A percentile compares a stretch with the other conserved stretches of the same genome.
These are phyloP conservation scores for Phyllotreta cruciferae DNA, from an alignment of 2,888 invertebrate genomes.

Conservation along the genomic window DNA sequence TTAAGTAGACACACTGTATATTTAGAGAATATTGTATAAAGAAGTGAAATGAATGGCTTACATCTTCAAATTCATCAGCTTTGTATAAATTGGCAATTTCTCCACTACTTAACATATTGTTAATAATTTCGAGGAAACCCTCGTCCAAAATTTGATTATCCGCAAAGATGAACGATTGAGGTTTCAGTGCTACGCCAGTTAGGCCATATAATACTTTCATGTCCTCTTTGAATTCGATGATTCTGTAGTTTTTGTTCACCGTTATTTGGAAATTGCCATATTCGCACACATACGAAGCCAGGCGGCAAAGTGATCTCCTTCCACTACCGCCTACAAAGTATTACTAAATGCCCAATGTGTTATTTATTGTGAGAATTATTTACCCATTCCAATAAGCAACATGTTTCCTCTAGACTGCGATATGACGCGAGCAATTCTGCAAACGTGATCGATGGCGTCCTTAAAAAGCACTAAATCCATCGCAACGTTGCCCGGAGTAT, in stretches of 20 bases:
- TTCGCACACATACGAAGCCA: constrained; percentile 83
- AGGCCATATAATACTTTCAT: constrained; percentile 75
- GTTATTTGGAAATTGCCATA: constrained; percentile 79
- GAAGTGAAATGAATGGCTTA: too few species aligned
- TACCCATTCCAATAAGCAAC: constrained; percentile 58
- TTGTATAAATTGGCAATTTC: constrained; percentile 90
- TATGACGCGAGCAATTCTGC: constrained; percentile 81
- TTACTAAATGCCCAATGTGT: background rate
- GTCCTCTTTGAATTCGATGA: constrained; percentile 82
- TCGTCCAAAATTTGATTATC: constrained; percentile 87
- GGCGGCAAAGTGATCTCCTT: constrained; percentile 77
- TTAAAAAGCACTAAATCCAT: constrained; percentile 86
- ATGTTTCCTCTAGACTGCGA: constrained; percentile 85
- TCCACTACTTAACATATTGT: constrained; percentile 86
- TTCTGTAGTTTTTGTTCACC: constrained; percentile 79
- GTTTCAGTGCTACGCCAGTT: constrained; percentile 78
- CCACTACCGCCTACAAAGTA: constrained; percentile 76
- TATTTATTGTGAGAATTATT: constrained; percentile 9
- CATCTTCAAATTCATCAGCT: constrained; percentile 87
- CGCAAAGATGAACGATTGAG: constrained; percentile 82
- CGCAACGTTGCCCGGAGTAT: constrained; percentile 76
- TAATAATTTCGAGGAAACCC: constrained; percentile 85
- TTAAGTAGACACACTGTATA: too few species aligned
- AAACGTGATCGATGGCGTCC: constrained; percentile 87
- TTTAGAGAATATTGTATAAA: too few species aligned